phyloP scores from a whole-genome alignment of 2,113 vertebrate genomes.

The Jaculus jaculus region DNA sequence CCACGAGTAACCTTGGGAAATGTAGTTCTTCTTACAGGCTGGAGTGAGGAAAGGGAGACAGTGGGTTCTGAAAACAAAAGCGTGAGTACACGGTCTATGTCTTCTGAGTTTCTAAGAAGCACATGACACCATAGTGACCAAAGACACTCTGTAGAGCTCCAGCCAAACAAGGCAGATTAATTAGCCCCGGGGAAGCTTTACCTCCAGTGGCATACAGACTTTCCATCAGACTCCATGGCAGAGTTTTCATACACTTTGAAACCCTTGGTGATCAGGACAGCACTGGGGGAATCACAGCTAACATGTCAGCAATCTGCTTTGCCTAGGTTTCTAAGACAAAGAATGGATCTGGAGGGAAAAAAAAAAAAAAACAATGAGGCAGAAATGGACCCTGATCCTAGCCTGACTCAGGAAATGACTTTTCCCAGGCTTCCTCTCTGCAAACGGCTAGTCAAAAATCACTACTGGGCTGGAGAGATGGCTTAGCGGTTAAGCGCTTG shows the following conservation, averaged over 20 bases:
- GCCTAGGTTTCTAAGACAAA: neutral
- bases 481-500: no score
- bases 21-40: neutral
- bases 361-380: neutral
- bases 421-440: constrained; percentile 1
- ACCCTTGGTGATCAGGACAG: neutral
- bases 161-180: neutral
- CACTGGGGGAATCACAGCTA: neutral
- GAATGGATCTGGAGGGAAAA: neutral
- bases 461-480: no score
- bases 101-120: neutral
- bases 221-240: neutral
- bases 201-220: neutral
- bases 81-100: neutral
- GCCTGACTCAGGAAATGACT: neutral
- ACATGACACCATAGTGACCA: constrained; percentile 3
- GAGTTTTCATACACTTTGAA: neutral
- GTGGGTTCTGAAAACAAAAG: neutral
- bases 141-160: neutral
- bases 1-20: neutral
- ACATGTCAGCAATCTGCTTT: constrained; percentile 7
- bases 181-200: neutral
- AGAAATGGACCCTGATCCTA: neutral
- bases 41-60: neutral
- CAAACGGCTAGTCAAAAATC: neutral